Base-by-base conservation (phyloP, 2,888 invertebrate genomes). In the Papilio demoleus region DNA sequence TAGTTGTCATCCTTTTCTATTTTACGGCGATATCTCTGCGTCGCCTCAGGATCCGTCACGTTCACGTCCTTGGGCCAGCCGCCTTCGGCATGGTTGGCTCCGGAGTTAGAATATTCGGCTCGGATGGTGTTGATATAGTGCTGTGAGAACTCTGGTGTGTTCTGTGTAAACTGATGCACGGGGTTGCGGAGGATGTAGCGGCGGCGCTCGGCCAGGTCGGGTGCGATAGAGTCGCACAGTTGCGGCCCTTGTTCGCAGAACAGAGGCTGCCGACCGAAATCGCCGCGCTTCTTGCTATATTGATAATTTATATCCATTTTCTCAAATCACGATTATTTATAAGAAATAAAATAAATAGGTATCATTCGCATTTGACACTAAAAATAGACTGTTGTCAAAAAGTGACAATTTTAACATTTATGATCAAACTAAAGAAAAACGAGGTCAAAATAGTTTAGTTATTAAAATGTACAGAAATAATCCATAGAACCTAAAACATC, bases 31-130 rank as follows among this genome's bases (percentile, higher is more conserved):
- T 95, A 96, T 40, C 97, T 93, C 73, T 94, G 91, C 11, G 96
- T 95, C 74, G 95, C 95, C 80, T 97, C 97, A 34, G 94, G 92
- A 79, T 95, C 95, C 22, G 87, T 77, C 38, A 92, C 83, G 71
- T 94, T 93, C 0, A 95, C 92, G 75, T 97, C 97, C 75, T 94
- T 95, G 0, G 97, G 96, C 97, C 97, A 97, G 2, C 97, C 97
- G 40, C 97, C 97, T 80, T 97, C 97, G 8, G 93, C 93, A 82
- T 97, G 97, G 75, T 94, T 94, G 75, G 95, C 92, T 2, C 96
- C 95, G 14, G 88, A 87, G 0, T 75, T 78, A 6, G 90, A 81
- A 77, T 93, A 94, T 70, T 94, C 95, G 22, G 94, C 94, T 70
- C 94, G 79, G 38, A 83, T 75, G 34, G 96, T 96, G 81, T 96